These are phyloP conservation scores for Gymnopithys bicolor DNA, from an alignment of 2,797 vertebrate species.

Conservation along the genomic window DNA sequence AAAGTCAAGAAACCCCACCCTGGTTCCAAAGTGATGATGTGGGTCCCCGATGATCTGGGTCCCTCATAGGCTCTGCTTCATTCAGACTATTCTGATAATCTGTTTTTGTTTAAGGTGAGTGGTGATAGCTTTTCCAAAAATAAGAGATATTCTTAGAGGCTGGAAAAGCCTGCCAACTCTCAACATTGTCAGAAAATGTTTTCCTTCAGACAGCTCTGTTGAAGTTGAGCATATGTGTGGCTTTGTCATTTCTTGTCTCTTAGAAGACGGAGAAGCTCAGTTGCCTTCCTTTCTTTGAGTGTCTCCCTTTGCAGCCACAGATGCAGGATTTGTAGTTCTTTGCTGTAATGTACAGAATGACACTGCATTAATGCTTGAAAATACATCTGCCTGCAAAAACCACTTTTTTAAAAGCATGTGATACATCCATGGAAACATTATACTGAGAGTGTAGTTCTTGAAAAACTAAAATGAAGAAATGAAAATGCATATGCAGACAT, in stretches of 20 bases:
- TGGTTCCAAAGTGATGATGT: background rate
- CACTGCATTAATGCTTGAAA: background rate
- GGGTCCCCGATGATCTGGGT: background rate
- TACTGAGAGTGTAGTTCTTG: background rate
- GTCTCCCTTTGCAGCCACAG: background rate
- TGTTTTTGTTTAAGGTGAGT: background rate
- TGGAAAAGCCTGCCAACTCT: conserved; percentile 7
- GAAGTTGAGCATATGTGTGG: background rate
- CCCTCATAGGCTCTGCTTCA: background rate
- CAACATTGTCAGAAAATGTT: background rate
- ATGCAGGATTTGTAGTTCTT: background rate
- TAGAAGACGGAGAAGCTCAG: background rate
- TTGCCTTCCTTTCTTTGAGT: background rate
- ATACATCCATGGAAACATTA: background rate
- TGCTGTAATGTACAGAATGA: background rate
- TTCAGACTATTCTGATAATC: background rate
- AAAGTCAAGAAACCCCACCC: background rate
- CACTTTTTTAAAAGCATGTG: background rate
- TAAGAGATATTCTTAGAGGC: background rate
- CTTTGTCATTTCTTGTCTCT: conserved; percentile 35
- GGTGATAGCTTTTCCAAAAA: background rate
- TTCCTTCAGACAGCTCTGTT: background rate
- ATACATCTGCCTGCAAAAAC: background rate
- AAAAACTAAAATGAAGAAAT: background rate
- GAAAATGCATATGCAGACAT: background rate